phyloP scores from a whole-genome alignment of 2,888 invertebrate genomes.

The Pseudeuparius sepicola region DNA sequence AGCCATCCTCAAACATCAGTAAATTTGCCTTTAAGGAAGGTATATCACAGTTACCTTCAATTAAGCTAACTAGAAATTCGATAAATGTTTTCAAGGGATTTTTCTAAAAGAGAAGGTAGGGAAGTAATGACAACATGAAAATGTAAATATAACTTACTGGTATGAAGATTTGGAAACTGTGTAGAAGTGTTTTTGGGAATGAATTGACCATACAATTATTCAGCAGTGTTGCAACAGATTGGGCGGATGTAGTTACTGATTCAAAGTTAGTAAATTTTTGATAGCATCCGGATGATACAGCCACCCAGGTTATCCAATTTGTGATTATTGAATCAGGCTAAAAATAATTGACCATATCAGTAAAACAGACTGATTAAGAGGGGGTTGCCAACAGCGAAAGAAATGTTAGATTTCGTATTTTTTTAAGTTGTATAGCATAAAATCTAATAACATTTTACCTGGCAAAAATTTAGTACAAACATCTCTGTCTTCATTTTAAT shows the following conservation, averaged over 20 bases:
- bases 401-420: too few species aligned
- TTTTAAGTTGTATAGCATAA: too few species aligned
- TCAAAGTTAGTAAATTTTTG: constrained; percentile 27
- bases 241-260: constrained; percentile 21
- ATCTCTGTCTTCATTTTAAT: too few species aligned
- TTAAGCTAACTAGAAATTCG: constrained; percentile 32
- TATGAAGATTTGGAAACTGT: constrained; percentile 61
- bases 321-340: constrained; percentile 53
- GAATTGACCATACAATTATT: constrained; percentile 44
- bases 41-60: constrained; percentile 32
- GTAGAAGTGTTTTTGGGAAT: constrained; percentile 50
- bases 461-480: too few species aligned
- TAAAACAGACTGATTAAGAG: too few species aligned
- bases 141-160: constrained; percentile 42
- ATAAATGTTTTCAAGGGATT: constrained; percentile 45
- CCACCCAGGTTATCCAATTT: constrained; percentile 52
- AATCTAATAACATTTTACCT: too few species aligned
- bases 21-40: constrained; percentile 30
- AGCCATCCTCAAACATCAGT: constrained; percentile 35
- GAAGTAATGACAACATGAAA: constrained; percentile 1
- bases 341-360: too few species aligned
- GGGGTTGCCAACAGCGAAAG: too few species aligned
- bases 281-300: constrained; percentile 28
- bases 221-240: constrained; percentile 38
- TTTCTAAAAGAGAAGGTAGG: constrained; percentile 40